A percentile compares a stretch with the other conserved stretches of the same genome.
Evolutionary conservation across 2,888 invertebrate species (phyloP).

Genomic region (Cephus spinipes): DNA sequence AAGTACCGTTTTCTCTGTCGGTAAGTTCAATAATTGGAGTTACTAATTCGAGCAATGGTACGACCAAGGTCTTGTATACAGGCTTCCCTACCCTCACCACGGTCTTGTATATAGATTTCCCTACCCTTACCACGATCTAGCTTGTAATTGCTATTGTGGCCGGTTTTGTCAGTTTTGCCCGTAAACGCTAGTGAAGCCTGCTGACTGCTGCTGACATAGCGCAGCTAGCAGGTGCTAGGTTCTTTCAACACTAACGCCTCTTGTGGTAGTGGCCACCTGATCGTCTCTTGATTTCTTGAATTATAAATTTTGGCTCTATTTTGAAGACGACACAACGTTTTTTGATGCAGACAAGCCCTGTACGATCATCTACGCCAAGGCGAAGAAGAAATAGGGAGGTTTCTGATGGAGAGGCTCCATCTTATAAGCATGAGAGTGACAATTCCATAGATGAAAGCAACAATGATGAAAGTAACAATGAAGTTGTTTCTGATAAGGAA

Average conservation of each 20-base stretch:
- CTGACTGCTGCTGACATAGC: too few species aligned
- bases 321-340: neutral
- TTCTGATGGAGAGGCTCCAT: constrained; percentile 52
- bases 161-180: too few species aligned
- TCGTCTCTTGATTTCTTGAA: neutral
- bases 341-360: constrained; percentile 80
- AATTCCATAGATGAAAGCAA: constrained; percentile 62
- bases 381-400: constrained; percentile 73
- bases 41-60: constrained; percentile 70
- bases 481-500: constrained; percentile 58
- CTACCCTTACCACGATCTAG: too few species aligned
- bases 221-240: too few species aligned
- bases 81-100: too few species aligned
- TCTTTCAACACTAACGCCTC: too few species aligned
- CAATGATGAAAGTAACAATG: constrained; percentile 60
- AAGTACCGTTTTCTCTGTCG: constrained; percentile 77
- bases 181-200: too few species aligned
- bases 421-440: constrained; percentile 56
- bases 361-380: constrained; percentile 90
- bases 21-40: constrained; percentile 82
- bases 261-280: too few species aligned
- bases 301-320: neutral
- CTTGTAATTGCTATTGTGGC: too few species aligned
- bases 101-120: too few species aligned
- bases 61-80: constrained; percentile 46